phyloP scores from a whole-genome alignment of 1,140 invertebrate species.

The Cheumatopsyche charites region DNA sequence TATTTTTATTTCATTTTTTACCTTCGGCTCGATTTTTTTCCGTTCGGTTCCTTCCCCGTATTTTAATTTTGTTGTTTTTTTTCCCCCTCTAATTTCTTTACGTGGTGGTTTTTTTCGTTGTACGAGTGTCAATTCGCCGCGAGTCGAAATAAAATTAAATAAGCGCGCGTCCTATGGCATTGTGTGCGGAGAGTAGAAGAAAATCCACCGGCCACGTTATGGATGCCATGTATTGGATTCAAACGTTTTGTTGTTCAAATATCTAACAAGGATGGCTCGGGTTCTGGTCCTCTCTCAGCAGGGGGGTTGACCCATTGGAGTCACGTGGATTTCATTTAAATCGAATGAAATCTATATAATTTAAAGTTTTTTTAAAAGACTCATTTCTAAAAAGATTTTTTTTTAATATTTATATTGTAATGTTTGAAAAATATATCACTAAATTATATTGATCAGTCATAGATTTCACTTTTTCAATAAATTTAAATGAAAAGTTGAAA shows the following conservation, averaged over 20 bases:
- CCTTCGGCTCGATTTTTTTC: neutral
- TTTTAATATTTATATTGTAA: neutral
- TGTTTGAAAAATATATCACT: no score
- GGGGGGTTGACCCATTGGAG: conserved; percentile 24
- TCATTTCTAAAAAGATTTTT: neutral
- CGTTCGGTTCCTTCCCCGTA: neutral
- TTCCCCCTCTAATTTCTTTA: neutral
- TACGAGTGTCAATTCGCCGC: conserved; percentile 21
- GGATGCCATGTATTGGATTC: conserved; percentile 18
- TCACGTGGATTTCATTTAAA: neutral
- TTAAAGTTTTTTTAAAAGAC: no score
- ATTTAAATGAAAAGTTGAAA: no score
- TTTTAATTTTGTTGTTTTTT: conserved; percentile 15
- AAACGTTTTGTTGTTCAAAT: conserved; percentile 40
- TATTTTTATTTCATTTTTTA: no score
- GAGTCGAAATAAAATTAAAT: conserved; percentile 36
- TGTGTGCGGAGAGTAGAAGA: no score
- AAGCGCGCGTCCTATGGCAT: conserved; percentile 12
- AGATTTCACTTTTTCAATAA: no score
- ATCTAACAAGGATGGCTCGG: conserved; percentile 29
- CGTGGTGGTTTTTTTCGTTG: neutral
- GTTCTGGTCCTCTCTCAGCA: conserved; percentile 17
- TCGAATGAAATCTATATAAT: neutral
- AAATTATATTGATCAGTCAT: no score
- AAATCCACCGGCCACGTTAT: conserved; percentile 3